Evolutionary conservation across 2,113 vertebrate genomes (phyloP).

Genomic region (Lasiurus borealis): DNA sequence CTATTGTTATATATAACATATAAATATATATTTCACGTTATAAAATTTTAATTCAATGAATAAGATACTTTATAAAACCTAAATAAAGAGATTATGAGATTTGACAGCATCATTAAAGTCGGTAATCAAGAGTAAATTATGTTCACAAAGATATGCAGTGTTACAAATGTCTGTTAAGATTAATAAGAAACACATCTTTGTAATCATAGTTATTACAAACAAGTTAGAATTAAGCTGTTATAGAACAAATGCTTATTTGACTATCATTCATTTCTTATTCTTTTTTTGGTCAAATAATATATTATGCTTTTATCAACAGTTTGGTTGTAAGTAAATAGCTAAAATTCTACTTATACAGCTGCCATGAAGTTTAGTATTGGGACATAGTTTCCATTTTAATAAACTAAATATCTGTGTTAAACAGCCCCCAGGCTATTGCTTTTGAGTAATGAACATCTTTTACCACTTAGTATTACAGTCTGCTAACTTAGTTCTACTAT

Average conservation of each 20-base stretch:
- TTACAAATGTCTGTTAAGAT: conserved; percentile 2
- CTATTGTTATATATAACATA: not conserved
- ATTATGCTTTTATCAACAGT: not conserved
- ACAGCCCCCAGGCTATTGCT: not conserved
- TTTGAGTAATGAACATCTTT: not conserved
- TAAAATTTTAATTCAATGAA: conserved; percentile 17
- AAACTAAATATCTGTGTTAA: not conserved
- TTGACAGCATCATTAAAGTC: conserved; percentile 2
- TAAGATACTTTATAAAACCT: not conserved
- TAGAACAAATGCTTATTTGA: conserved; percentile 1
- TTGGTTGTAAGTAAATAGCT: conserved; percentile 10
- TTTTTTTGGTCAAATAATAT: conserved; percentile 38
- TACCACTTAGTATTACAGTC: not conserved
- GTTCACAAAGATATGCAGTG: not conserved
- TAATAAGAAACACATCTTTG: conserved; percentile 29
- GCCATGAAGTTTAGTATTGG: not conserved
- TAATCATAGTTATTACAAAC: not conserved
- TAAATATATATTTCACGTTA: not conserved
- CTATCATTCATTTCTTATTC: not conserved
- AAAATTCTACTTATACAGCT: not conserved
- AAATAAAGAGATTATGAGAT: not conserved
- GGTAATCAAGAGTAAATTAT: not conserved
- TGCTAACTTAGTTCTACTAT: not conserved
- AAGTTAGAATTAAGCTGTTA: conserved; percentile 23
- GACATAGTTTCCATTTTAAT: not conserved